Evolutionary conservation across 92 coral and sea anemone species (phyloP), one percentile per base, ranked within the genome.

Genomic region (Phenganax subtilis): DNA sequence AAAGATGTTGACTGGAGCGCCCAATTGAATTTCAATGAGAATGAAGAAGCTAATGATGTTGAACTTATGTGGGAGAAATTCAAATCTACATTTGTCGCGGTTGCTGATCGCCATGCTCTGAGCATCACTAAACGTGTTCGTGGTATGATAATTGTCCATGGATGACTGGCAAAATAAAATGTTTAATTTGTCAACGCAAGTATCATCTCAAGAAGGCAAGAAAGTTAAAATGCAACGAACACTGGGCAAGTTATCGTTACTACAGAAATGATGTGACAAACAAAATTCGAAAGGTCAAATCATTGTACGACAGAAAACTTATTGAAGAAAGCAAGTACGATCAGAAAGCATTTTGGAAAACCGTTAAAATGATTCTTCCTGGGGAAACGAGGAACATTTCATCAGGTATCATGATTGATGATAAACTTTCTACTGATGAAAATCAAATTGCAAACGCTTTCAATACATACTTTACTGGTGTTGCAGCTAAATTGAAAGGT

Each of bases 371-470:
- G 25, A 20, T 20, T 20, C 25, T 20, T 20, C 25, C 25, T 20
- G 25, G 25, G 25, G 25, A 20, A 20, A 20, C 25, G 25, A 73
- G 69, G 31, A 56, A 68, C 84, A 54, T 47, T 65, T 12, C 67
- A 44, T 29, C 54, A 44, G 55, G 76, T 71, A 44, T 71, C 51
- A 71, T 53, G 54, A 4, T 70, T 70, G 75, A 70, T 28, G 75
- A 53, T 53, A 15, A 71, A 27, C 55, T 44, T 71, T 75, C 77
- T 51, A 74, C 71, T 55, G 86, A 81, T 59, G 75, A 75, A 66
- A 51, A 80, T 3, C 30, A 79, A 78, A 81, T 84, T 61, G 75
- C 87, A 30, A 84, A 75, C 69, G 83, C 81, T 55, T 80, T 85
- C 72, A 85, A 80, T 16, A 86, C 59, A 73, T 82, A 65, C 75